Evolutionary conservation across 2,113 vertebrate species (phyloP).

Genomic region (Salminus brasiliensis): DNA sequence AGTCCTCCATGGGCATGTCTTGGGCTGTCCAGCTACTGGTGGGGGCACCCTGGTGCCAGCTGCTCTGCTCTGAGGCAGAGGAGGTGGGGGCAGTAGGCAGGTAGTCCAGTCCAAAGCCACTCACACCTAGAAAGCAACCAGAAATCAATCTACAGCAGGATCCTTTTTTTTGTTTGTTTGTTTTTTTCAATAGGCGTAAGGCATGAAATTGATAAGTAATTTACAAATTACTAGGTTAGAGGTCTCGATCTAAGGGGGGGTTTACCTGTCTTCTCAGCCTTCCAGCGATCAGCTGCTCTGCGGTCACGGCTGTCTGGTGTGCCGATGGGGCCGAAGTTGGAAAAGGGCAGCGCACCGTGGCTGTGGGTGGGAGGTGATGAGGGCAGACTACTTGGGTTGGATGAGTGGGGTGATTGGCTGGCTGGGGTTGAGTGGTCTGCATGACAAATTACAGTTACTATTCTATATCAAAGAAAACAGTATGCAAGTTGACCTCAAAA

Average conservation of each 20-base stretch:
- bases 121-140: slow-evolving; percentile 75
- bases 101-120: slow-evolving; percentile 93
- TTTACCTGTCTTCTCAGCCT: slow-evolving; percentile 90
- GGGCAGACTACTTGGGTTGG: slow-evolving; percentile 97
- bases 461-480: neutral
- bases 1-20: slow-evolving; percentile 90
- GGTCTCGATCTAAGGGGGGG: too few species aligned
- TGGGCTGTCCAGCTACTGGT: slow-evolving; percentile 87
- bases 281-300: slow-evolving; percentile 90
- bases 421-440: slow-evolving; percentile 98
- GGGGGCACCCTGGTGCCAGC: slow-evolving; percentile 87
- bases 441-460: slow-evolving; percentile 8
- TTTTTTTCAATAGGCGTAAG: too few species aligned
- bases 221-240: neutral
- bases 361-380: slow-evolving; percentile 97
- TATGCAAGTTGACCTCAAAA: neutral
- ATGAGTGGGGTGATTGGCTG: slow-evolving; percentile 98
- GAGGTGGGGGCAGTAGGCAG: slow-evolving; percentile 82
- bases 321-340: slow-evolving; percentile 96
- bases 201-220: neutral
- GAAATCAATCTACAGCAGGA: too few species aligned
- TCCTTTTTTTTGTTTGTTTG: too few species aligned
- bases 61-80: slow-evolving; percentile 79
- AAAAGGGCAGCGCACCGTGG: slow-evolving; percentile 89
- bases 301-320: slow-evolving; percentile 94